These are phyloP conservation scores for Lanius collurio DNA, from an alignment of 2,113 vertebrate genomes.

Conservation along the genomic window DNA sequence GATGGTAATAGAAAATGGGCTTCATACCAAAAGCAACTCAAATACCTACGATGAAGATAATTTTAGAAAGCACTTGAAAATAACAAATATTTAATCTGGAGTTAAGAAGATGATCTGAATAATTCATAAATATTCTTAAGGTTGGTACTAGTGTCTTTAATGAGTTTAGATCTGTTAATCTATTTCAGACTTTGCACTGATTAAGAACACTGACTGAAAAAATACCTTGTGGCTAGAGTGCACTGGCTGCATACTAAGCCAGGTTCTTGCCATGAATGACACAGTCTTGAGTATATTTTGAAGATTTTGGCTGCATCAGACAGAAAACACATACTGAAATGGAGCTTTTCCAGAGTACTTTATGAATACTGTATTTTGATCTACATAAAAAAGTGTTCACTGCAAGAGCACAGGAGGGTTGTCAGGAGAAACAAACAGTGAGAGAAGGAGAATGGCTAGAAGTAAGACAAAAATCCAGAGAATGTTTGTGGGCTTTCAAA, in stretches of 20 bases:
- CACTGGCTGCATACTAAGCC: not conserved
- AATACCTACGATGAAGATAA: not conserved
- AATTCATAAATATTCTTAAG: not conserved
- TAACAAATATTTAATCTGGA: slow-evolving; percentile 2
- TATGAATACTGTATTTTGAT: not conserved
- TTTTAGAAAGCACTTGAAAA: slow-evolving; percentile 2
- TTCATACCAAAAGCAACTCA: not conserved
- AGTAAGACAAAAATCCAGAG: not conserved
- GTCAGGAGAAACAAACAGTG: not conserved
- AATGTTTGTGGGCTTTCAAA: not conserved
- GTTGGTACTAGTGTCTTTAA: not conserved
- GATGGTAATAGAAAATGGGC: not conserved
- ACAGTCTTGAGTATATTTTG: not conserved
- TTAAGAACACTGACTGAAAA: not conserved
- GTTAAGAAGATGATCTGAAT: not conserved
- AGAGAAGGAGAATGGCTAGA: not conserved
- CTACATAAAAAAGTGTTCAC: not conserved
- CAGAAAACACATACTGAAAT: not conserved
- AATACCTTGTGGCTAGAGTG: not conserved
- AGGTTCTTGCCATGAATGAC: not conserved
- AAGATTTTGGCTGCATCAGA: not conserved
- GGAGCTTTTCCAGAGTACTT: not conserved
- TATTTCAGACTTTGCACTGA: slow-evolving; percentile 22
- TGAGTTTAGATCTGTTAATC: not conserved
- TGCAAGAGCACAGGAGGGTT: not conserved